Evolutionary conservation across 2,888 invertebrate species (phyloP).

Genomic region (Zaprionus obscuricornis): DNA sequence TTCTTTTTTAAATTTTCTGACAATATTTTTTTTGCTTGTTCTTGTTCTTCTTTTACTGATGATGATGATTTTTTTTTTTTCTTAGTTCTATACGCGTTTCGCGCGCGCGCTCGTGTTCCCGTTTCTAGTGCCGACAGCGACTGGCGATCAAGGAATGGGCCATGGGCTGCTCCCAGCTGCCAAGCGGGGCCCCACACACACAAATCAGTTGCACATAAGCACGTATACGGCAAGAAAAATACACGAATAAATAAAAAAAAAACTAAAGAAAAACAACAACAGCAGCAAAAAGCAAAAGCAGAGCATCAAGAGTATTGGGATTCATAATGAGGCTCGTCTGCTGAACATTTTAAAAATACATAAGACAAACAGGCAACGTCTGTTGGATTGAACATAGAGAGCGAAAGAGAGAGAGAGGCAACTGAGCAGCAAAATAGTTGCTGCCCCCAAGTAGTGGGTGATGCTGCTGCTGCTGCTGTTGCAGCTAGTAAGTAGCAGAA

Average conservation of each 20-base stretch:
- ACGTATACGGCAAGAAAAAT: slow-evolving; percentile 22
- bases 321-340: slow-evolving; percentile 62
- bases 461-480: background rate
- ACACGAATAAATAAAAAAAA: slow-evolving; percentile 33
- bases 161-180: slow-evolving; percentile 64
- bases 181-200: slow-evolving; percentile 45
- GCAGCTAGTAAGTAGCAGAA: background rate
- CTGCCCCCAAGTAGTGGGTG: slow-evolving; percentile 48
- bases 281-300: slow-evolving; percentile 4
- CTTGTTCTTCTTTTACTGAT: no score
- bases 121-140: slow-evolving; percentile 53
- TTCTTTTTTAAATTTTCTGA: slow-evolving; percentile 7
- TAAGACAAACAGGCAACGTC: slow-evolving; percentile 17
- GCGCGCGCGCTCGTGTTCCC: slow-evolving; percentile 59
- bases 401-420: slow-evolving; percentile 2
- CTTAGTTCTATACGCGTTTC: background rate
- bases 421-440: background rate
- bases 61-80: no score
- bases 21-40: slow-evolving; percentile 5
- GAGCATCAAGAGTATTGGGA: slow-evolving; percentile 18
- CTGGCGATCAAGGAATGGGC: slow-evolving; percentile 72
- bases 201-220: slow-evolving; percentile 49
- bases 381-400: slow-evolving; percentile 17
- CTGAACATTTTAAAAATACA: slow-evolving; percentile 58
- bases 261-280: slow-evolving; percentile 2